These are phyloP conservation scores for Pipra filicauda DNA, from an alignment of 2,113 vertebrate genomes.

Conservation along the genomic window DNA sequence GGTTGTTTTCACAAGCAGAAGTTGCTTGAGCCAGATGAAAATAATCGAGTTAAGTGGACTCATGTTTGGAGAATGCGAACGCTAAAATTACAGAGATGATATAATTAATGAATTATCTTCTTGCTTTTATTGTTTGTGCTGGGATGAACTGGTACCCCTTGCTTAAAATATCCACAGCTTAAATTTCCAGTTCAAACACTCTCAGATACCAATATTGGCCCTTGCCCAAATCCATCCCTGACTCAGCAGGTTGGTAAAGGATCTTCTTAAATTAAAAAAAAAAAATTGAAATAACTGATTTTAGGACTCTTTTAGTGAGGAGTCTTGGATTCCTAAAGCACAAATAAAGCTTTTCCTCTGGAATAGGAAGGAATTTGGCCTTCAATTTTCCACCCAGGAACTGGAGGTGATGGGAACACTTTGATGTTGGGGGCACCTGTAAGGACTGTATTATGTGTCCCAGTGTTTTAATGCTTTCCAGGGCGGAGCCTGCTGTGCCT, in stretches of 20 bases:
- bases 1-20: neutral
- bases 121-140: neutral
- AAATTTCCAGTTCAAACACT: neutral
- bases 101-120: neutral
- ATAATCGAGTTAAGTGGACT: neutral
- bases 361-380: neutral
- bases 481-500: neutral
- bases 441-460: rapidly evolving
- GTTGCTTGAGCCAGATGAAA: neutral
- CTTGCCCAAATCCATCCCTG: neutral
- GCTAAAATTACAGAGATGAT: neutral
- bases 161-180: neutral
- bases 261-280: neutral
- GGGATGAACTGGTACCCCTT: neutral
- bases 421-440: neutral
- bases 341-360: neutral
- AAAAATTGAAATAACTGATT: neutral
- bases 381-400: neutral
- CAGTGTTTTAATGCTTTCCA: neutral
- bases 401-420: neutral
- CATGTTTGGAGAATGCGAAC: neutral
- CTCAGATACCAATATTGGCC: neutral
- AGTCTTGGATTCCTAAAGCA: rapidly evolving
- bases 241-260: neutral
- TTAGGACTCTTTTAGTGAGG: neutral